Evolutionary conservation across 2,888 invertebrate genomes (phyloP), one percentile per base, ranked within the genome.

Genomic region (Ennomos quercinarius): DNA sequence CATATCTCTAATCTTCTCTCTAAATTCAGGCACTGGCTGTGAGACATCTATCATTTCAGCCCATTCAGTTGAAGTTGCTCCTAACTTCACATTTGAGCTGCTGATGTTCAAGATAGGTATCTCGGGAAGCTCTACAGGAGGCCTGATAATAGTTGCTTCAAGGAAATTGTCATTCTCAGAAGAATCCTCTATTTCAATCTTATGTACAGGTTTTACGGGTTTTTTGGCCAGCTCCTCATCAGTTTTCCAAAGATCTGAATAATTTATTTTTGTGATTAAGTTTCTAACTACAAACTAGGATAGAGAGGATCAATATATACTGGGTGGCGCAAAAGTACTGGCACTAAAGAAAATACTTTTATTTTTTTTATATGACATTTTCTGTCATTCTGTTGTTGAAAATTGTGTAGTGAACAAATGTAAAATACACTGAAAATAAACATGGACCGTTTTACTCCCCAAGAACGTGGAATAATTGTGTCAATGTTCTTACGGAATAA

Each of bases 21-120:
- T 93, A 76, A 98, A 98, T 81, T 98, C 96, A 1, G 93, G 93
- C 0, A 98, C 96, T 0, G 98, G 97, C 52, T 95, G 93, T 0
- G 95, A 95, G 0, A 97, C 95, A 81, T 99, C 97, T 38, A 99
- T 93, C 84, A 96, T 94, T 77, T 98, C 96, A 0, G 98, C 98
- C 97, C 97, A 99, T 76, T 97, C 95, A 1, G 95, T 94, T n/a
- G 93, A 93, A 9, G 91, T 93, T 0, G 87, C 81, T 11, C 89
- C 90, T 0, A 80, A 58, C 55, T 87, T 87, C 17, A 84, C 81
- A 0, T 83, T 76, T 0, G 93, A 86, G 49, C 93, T 93, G 1
- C 95, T 95, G 51, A 97, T 96, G 65, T 95, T 95, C 17, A 97
- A 80, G 0, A 97, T 89, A 0, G 96, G 95, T 61, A 95, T 84